Evolutionary conservation across 2,888 invertebrate species (phyloP), one percentile per base, ranked within the genome.

Genomic region (Brachyptera putata): DNA sequence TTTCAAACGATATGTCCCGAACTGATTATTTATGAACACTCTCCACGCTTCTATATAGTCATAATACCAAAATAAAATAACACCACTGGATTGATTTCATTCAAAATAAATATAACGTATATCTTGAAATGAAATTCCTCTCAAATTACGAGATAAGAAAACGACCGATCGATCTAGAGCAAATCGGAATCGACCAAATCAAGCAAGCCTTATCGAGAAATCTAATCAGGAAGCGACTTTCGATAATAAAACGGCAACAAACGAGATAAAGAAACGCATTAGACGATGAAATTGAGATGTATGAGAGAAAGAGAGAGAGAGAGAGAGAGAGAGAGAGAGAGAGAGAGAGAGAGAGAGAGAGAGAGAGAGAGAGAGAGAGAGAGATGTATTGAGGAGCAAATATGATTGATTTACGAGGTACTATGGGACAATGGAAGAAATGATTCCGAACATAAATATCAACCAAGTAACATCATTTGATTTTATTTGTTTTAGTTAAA

Each of bases 211-310:
- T 53, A 53, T 30, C 43, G 36, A 30, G 56, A 14, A 60, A 64
- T 64, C 62, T 37, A 62, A 64, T 62, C 46, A 62, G 64, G 63
- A 63, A 61, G 49, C 56, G 55, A 55, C 56, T 56, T 49, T 53
- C 60, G 39, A 57, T 56, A 37, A 39, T 55, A 53, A 24, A 53
- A 57, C 34, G 37, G 58, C 43, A 43, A 55, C 48, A 56, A 57
- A 49, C 58, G 60, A 60, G 63, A 61, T 61, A 63, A 61, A 62
- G 58, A 37, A 60, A 58, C 43, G 60, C 60, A 61, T 57, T 58
- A 61, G 61, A 61, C 58, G 61, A 56, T 61, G 63, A 58, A 61
- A 58, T 58, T 39, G 61, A 62, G 39, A 46, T 24, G n/a, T 18
- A 22, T 22, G 43, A 57, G 46, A 56, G 30, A 56, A 25, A 50